phyloP scores from a whole-genome alignment of 1,140 invertebrate species.

The Drosophila miranda region DNA sequence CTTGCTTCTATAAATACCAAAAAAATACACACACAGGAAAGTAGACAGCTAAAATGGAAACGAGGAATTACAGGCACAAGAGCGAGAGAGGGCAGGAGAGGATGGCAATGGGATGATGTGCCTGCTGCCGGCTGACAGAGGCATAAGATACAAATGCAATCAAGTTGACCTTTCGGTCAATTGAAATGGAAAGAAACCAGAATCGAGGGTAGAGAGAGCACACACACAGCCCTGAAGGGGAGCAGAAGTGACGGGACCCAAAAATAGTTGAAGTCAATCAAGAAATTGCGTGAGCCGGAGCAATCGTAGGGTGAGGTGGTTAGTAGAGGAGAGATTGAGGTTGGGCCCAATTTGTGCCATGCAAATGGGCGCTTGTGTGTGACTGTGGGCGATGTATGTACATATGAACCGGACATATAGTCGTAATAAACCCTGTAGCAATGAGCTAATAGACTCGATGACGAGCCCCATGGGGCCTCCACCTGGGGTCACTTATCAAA shows the following conservation, averaged over 20 bases:
- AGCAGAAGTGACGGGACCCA: conserved; percentile 11
- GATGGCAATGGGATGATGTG: conserved; percentile 1
- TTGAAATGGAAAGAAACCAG: conserved; percentile 39
- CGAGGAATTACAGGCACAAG: conserved; percentile 9
- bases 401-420: conserved; percentile 21
- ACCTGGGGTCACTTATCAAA: conserved; percentile 36
- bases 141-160: conserved; percentile 28
- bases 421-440: conserved; percentile 17
- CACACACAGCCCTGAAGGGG: background rate
- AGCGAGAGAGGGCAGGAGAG: conserved; percentile 2
- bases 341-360: conserved; percentile 23
- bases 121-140: background rate
- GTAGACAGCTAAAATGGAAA: conserved; percentile 33
- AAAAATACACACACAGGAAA: conserved; percentile 26
- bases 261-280: conserved; percentile 44
- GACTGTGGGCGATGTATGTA: conserved; percentile 21
- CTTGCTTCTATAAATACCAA: conserved; percentile 31
- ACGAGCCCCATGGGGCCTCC: conserved; percentile 24
- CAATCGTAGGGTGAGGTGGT: background rate
- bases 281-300: conserved; percentile 36
- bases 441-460: conserved; percentile 49
- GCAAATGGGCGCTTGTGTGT: conserved; percentile 28
- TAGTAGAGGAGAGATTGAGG: conserved; percentile 1
- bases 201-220: too few relatives aligned
- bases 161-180: conserved; percentile 51